These are phyloP conservation scores for Nannoperca australis DNA, from an alignment of 2,797 vertebrate species.

Conservation along the genomic window DNA sequence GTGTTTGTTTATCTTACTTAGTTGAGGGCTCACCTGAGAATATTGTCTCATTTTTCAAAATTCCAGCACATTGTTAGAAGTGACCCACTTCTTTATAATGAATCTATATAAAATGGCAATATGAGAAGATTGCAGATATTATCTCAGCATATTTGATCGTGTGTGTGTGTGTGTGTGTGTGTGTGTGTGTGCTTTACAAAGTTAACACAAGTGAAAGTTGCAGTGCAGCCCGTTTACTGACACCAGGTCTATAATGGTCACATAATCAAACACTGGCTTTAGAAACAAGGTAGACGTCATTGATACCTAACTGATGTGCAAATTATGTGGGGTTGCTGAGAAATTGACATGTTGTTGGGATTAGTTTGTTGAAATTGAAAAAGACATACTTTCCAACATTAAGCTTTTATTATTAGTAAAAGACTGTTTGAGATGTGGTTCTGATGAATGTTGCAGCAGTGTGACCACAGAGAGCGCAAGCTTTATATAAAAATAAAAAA, in stretches of 20 bases:
- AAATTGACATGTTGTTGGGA: neutral
- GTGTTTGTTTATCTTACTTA: slow-evolving; percentile 8
- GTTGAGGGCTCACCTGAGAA: slow-evolving; percentile 4
- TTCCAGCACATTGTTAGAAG: neutral
- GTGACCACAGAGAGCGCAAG: slow-evolving; percentile 27
- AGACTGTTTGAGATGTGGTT: slow-evolving; percentile 9
- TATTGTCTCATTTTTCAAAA: neutral
- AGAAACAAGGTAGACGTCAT: too few relatives aligned
- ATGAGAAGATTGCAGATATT: neutral
- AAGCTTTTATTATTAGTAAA: neutral
- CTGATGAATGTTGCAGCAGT: slow-evolving; percentile 41
- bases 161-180: too few relatives aligned
- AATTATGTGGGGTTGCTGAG: neutral
- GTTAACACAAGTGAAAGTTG: too few relatives aligned
- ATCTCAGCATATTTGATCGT: neutral
- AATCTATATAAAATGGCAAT: neutral
- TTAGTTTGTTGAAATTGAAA: neutral
- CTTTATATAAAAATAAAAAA: slow-evolving; percentile 24
- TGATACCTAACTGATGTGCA: neutral
- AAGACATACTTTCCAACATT: neutral
- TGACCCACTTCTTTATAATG: slow-evolving; percentile 8
- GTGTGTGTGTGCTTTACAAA: too few relatives aligned
- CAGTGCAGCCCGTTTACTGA: neutral
- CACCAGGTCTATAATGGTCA: neutral
- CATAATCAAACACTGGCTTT: slow-evolving; percentile 11